Evolutionary conservation across 2,888 invertebrate species (phyloP).

Genomic region (Cerceris ruficornis): DNA sequence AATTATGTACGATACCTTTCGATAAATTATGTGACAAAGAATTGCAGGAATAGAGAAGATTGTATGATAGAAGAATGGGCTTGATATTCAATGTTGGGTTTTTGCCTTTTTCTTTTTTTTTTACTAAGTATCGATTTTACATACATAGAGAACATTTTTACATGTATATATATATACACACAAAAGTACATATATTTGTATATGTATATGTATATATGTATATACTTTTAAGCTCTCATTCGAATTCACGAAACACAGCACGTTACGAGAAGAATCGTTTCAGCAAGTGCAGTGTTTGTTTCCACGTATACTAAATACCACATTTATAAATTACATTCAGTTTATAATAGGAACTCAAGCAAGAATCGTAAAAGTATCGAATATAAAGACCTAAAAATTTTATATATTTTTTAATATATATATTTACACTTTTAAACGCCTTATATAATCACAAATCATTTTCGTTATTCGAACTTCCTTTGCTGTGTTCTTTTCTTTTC

Average conservation of each 20-base stretch:
- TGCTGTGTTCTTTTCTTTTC: background rate
- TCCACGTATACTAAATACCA: slow-evolving; percentile 66
- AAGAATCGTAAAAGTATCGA: slow-evolving; percentile 59
- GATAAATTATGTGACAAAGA: slow-evolving; percentile 10
- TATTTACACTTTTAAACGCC: slow-evolving; percentile 60
- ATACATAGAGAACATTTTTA: slow-evolving; percentile 65
- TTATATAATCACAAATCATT: slow-evolving; percentile 44
- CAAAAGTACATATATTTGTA: slow-evolving; percentile 55
- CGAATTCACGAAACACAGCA: slow-evolving; percentile 53
- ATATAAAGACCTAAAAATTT: slow-evolving; percentile 59
- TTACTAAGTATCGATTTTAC: slow-evolving; percentile 55
- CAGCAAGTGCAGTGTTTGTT: slow-evolving; percentile 55
- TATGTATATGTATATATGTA: slow-evolving; percentile 53
- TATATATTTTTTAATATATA: slow-evolving; percentile 61
- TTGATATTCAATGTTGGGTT: slow-evolving; percentile 22
- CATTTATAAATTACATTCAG: slow-evolving; percentile 63
- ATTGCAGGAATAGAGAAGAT: slow-evolving; percentile 7
- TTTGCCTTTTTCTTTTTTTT: slow-evolving; percentile 14
- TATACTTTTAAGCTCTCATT: slow-evolving; percentile 47
- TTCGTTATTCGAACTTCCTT: slow-evolving; percentile 22
- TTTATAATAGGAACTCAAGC: slow-evolving; percentile 64
- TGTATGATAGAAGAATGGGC: background rate
- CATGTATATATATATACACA: slow-evolving; percentile 67
- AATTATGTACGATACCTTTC: slow-evolving; percentile 2
- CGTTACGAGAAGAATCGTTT: slow-evolving; percentile 54